Conservation (phyloP, 2,888 invertebrate genomes). For the Melikaiella ostensackeni region DNA sequence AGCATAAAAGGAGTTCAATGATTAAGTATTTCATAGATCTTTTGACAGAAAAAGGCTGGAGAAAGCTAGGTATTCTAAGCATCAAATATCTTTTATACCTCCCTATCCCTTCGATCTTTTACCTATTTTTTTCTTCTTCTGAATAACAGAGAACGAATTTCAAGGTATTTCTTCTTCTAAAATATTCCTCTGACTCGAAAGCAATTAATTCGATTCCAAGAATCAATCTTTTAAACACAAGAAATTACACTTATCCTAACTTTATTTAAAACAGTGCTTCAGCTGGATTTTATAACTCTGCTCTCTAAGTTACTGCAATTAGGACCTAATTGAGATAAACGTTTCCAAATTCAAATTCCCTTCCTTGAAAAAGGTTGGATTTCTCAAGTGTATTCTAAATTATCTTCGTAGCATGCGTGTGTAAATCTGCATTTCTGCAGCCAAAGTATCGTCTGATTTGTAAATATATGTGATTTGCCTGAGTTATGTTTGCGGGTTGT, state of each 20-base stretch:
- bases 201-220: not conserved
- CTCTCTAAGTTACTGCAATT: no score
- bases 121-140: not conserved
- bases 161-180: not conserved
- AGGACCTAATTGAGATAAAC: not conserved
- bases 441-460: not conserved
- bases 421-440: not conserved
- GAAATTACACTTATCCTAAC: not conserved
- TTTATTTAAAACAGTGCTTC: no score
- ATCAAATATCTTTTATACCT: constrained; percentile 2
- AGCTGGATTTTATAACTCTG: no score
- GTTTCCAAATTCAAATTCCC: not conserved
- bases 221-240: not conserved
- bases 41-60: not conserved
- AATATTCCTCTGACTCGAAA: not conserved
- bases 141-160: not conserved
- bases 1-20: not conserved
- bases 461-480: not conserved
- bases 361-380: not conserved
- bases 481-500: not conserved
- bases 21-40: not conserved
- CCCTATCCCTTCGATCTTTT: not conserved
- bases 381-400: not conserved
- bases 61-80: not conserved
- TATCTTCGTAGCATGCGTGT: not conserved